Evolutionary conservation across 1,140 invertebrate species (phyloP), one percentile per base, ranked within the genome.

Genomic region (Portunus trituberculatus): DNA sequence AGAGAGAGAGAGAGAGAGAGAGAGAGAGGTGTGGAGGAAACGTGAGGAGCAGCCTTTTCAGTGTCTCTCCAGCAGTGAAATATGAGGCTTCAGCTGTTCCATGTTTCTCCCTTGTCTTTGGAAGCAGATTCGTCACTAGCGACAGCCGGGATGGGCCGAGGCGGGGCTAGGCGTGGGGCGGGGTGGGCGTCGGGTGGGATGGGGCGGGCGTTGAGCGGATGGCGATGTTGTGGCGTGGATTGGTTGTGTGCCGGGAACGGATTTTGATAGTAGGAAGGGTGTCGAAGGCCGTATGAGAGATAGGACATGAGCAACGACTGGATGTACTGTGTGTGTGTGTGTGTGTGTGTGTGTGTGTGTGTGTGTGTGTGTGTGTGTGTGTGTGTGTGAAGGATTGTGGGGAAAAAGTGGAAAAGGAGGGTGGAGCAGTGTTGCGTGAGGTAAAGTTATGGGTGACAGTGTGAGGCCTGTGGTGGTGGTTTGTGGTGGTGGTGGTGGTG

Each of bases 21-120:
- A 76, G 67, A n/a, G 67, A 76, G n/a, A n/a, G n/a, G n/a, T 8
- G n/a, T 8, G n/a, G 67, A 76, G 67, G 12, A 10, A 10, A n/a
- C 20, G 67, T 25, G n/a, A 1, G 67, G 67, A 76, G 67, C 67
- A 76, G 67, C 67, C 67, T 76, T 76, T 76, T 76, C 67, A 76
- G 67, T 76, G 67, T 76, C 67, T 8, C 67, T 76, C 67, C 67
- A 16, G 20, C 67, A n/a, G 16, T 76, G 67, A 76, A 76, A 76
- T n/a, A 76, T 76, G 67, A n/a, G 67, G 25, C 67, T 76, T 76
- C 67, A n/a, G 8, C 67, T n/a, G 67, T 76, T 25, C 67, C 16
- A 76, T 76, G 67, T 76, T 76, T 76, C 67, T 76, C 67, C 67
- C 67, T 76, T 76, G 67, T 76, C 67, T 76, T 76, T 76, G 67